Conservation (phyloP, 2,888 invertebrate genomes). For the Acanthosepion lycidas region DNA sequence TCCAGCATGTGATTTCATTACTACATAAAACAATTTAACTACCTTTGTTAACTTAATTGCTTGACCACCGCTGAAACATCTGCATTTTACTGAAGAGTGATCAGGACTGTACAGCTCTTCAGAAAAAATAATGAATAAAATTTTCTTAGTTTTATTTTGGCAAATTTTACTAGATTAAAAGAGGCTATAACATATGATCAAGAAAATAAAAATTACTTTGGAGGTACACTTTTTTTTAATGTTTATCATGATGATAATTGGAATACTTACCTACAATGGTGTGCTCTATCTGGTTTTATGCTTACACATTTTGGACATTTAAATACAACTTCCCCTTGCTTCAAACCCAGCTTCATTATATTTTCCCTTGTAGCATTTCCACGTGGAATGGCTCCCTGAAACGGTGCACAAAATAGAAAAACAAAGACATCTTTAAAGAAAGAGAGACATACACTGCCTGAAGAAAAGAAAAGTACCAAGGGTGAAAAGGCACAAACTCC, state of each 20-base stretch:
- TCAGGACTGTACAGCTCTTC: no score
- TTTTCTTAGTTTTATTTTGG: no score
- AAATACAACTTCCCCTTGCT: slow-evolving; percentile 74
- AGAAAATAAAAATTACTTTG: neutral
- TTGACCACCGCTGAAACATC: no score
- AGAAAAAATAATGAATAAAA: no score
- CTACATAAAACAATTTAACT: no score
- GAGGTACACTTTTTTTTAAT: neutral
- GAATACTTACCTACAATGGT: slow-evolving; percentile 81
- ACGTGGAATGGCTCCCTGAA: slow-evolving; percentile 73
- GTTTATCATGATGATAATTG: no score
- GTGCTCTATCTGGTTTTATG: slow-evolving; percentile 88
- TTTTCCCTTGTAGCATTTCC: slow-evolving; percentile 75
- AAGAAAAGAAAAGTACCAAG: neutral
- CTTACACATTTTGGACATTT: slow-evolving; percentile 86
- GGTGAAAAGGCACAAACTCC: no score
- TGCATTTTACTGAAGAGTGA: no score
- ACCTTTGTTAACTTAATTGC: no score
- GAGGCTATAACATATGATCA: no score
- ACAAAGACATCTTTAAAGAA: neutral
- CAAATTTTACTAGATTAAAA: no score
- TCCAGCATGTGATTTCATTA: no score
- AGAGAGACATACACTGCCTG: neutral
- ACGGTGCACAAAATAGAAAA: neutral
- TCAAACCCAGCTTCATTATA: slow-evolving; percentile 71